Evolutionary conservation across 2,888 invertebrate genomes (phyloP).

Genomic region (Dicyrtomina minuta): DNA sequence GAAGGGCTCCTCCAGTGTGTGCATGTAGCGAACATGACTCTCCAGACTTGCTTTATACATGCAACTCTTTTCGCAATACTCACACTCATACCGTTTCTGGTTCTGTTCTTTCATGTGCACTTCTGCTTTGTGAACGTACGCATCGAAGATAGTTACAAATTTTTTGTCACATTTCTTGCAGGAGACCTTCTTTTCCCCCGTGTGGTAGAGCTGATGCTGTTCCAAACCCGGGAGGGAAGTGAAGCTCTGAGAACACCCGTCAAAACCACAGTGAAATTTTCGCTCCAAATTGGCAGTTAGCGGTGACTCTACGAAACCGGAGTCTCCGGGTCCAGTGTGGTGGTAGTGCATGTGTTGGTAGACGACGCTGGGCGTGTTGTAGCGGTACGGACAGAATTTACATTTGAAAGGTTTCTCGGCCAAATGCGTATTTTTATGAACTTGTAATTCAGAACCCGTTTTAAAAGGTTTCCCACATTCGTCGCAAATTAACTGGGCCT

Average conservation of each 20-base stretch:
- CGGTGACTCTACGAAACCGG: too few relatives aligned
- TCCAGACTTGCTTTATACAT: background rate
- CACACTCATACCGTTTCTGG: background rate
- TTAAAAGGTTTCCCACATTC: background rate
- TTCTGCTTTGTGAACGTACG: background rate
- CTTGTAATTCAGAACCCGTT: background rate
- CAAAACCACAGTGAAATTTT: background rate
- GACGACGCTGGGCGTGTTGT: background rate
- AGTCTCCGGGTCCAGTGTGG: too few relatives aligned
- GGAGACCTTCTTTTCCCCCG: background rate
- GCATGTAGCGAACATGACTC: constrained; percentile 4
- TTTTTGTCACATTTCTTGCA: constrained; percentile 15
- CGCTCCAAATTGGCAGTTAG: too few relatives aligned
- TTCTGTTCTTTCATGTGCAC: too few relatives aligned
- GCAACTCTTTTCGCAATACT: background rate
- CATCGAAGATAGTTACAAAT: constrained; percentile 13
- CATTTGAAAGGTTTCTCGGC: background rate
- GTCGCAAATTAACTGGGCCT: background rate
- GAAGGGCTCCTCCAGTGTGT: constrained; percentile 11
- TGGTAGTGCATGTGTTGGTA: too few relatives aligned
- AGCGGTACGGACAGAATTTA: background rate
- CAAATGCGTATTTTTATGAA: background rate
- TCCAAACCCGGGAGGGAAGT: background rate
- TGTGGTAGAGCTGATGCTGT: constrained; percentile 7
- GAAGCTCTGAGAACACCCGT: background rate